Evolutionary conservation across 2,888 invertebrate species (phyloP), one percentile per base, ranked within the genome.

Genomic region (Apamea sordens): DNA sequence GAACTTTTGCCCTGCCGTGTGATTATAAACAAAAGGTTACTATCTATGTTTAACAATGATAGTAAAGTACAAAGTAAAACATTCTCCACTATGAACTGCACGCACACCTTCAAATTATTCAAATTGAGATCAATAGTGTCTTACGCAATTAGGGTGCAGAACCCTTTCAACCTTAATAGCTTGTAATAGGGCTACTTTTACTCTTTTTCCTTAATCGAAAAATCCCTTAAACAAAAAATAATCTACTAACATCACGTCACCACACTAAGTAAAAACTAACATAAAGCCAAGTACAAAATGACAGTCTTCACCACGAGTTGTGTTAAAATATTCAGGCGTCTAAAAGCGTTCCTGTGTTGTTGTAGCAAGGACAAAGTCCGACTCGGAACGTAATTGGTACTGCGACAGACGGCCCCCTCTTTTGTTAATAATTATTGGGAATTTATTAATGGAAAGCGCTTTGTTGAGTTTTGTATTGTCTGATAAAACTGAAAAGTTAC

Each of bases 311-410:
- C 82, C 81, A 70, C 81, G 73, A 82, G 82, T 78, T 73, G 72
- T 79, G 75, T 86, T 92, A 85, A 92, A 92, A 92, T 92, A 92
- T 92, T 91, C 92, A 92, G 82, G 76, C 72, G 72, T 80, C 80
- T 92, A 86, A 92, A 91, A 92, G 92, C 92, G 80, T 92, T 92
- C 59, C 82, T 73, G 41, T 92, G 92, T 92, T 88, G 89, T 80
- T 87, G 86, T 86, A 67, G 11, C 79, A 73, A 76, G 73, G 76
- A 13, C 83, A 32, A 76, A 80, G 88, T 86, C 84, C 89, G 83
- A 90, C 87, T 87, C 88, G 28, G 82, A 78, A 78, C 85, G 84
- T 92, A 92, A 92, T 91, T 92, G 91, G 85, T 90, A 82, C 79
- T 74, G 76, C 71, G 80, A 91, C 78, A 83, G 92, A 90, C 90